phyloP scores from a whole-genome alignment of 2,888 invertebrate genomes.

The Nomada fabriciana region DNA sequence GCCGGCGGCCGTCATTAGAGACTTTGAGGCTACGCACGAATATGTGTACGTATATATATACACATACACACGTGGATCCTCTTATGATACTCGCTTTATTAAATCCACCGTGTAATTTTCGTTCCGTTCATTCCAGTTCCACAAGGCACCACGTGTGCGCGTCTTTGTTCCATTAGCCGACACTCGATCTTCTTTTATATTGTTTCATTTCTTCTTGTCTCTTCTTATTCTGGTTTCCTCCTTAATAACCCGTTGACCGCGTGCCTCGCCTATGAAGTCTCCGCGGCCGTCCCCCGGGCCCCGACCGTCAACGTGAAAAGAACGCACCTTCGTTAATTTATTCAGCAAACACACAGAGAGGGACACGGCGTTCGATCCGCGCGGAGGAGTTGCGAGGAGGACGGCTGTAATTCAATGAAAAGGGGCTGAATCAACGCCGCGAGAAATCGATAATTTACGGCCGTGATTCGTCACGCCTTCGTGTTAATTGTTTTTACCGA shows the following conservation, averaged over 20 bases:
- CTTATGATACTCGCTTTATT: constrained; percentile 71
- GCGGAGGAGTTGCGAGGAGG: constrained; percentile 1
- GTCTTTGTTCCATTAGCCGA: constrained; percentile 63
- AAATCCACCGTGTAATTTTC: constrained; percentile 74
- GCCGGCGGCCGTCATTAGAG: constrained; percentile 65
- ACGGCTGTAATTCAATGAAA: constrained; percentile 35
- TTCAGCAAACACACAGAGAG: constrained; percentile 27
- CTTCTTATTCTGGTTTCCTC: constrained; percentile 2
- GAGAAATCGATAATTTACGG: constrained; percentile 55
- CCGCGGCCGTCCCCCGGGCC: neutral
- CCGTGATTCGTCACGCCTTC: constrained; percentile 44
- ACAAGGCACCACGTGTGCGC: constrained; percentile 48
- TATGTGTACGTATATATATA: constrained; percentile 59
- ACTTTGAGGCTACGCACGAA: constrained; percentile 67
- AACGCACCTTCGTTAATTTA: constrained; percentile 28
- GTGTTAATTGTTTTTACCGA: constrained; percentile 47
- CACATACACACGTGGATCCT: constrained; percentile 41
- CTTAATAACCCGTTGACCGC: constrained; percentile 16
- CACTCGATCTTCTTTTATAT: constrained; percentile 21
- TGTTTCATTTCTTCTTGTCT: neutral
- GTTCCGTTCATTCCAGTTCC: constrained; percentile 69
- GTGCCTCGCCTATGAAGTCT: neutral
- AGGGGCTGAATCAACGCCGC: constrained; percentile 23
- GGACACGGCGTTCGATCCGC: neutral
- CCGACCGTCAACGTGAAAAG: neutral